Evolutionary conservation across 2,113 vertebrate species (phyloP).

Genomic region (Siniperca knerii): DNA sequence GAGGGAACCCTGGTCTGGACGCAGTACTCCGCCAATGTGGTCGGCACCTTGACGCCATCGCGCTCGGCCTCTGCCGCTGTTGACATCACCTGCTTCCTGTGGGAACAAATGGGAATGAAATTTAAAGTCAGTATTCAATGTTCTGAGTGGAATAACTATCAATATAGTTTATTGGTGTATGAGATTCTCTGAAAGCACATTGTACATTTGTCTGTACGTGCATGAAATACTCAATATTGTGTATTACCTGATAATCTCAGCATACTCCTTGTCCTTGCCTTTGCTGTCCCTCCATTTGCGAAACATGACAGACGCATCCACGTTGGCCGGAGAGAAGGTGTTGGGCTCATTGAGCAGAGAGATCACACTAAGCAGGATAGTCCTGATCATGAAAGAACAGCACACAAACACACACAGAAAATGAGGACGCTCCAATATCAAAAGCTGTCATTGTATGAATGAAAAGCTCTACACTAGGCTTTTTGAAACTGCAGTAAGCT

Average conservation of each 20-base stretch:
- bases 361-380: constrained; percentile 96
- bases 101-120: background rate
- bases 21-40: constrained; percentile 98
- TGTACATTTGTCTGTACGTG: background rate
- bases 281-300: constrained; percentile 99
- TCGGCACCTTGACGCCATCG: constrained; percentile 97
- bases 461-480: background rate
- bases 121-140: background rate
- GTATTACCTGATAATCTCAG: constrained; percentile 95
- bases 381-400: constrained; percentile 35
- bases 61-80: constrained; percentile 97
- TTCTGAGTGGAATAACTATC: background rate
- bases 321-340: constrained; percentile 97
- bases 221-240: background rate
- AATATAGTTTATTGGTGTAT: too few relatives aligned
- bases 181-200: background rate
- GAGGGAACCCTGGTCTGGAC: constrained; percentile 99
- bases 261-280: constrained; percentile 99
- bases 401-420: constrained; percentile 6
- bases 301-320: constrained; percentile 98
- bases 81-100: constrained; percentile 95
- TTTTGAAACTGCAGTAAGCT: constrained; percentile 23
- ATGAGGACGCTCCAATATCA: constrained; percentile 12
- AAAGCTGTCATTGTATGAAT: background rate
- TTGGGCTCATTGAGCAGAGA: constrained; percentile 99